These are phyloP conservation scores for Spialia ferax DNA, from an alignment of 2,888 invertebrate species.

Conservation along the genomic window DNA sequence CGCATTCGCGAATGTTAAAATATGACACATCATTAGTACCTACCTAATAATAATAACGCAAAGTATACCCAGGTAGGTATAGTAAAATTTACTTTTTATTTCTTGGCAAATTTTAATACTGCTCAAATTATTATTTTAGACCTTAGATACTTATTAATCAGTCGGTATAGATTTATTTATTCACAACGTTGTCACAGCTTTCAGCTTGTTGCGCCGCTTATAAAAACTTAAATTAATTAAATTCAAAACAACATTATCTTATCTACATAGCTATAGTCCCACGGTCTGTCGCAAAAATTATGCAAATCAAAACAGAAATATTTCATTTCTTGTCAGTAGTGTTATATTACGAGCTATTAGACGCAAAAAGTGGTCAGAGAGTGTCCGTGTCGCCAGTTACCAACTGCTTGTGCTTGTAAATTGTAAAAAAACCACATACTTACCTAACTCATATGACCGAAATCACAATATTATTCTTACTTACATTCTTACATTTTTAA, in stretches of 20 bases:
- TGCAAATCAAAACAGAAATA: conserved; percentile 37
- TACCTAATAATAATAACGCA: no score
- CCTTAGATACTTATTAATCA: neutral
- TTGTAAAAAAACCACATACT: no score
- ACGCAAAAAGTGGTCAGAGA: conserved; percentile 47
- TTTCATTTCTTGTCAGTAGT: conserved; percentile 37
- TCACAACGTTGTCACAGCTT: neutral
- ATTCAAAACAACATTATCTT: conserved; percentile 11
- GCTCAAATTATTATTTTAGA: no score
- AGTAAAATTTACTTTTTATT: no score
- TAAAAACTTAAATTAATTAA: conserved; percentile 14
- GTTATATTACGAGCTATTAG: conserved; percentile 44
- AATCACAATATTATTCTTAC: no score
- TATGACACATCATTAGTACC: no score
- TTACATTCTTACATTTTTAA: no score
- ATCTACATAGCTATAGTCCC: conserved; percentile 9
- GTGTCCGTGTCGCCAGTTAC: conserved; percentile 17
- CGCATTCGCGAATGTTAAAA: no score
- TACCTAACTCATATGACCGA: no score
- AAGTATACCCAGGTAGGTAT: no score
- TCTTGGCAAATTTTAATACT: no score
- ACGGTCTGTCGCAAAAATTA: conserved; percentile 40
- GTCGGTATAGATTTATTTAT: neutral
- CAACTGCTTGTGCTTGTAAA: no score
- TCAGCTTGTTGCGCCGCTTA: neutral